Evolutionary conservation across 2,888 invertebrate species (phyloP).

Genomic region (Brenthis ino): DNA sequence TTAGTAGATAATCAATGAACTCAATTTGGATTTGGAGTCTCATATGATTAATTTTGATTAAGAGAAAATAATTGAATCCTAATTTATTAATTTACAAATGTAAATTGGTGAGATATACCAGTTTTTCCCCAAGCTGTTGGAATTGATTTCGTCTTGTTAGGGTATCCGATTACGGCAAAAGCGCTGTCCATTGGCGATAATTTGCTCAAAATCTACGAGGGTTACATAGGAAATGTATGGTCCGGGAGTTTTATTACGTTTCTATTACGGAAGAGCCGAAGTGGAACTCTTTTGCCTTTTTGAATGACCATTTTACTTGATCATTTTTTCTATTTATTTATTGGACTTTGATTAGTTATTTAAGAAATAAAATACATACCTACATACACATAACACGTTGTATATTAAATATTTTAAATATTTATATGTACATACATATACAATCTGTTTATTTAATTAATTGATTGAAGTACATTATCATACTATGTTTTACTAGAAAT

Average conservation of each 20-base stretch:
- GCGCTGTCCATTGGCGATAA: slow-evolving; percentile 10
- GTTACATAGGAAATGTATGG: slow-evolving; percentile 14
- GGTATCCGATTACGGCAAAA: slow-evolving; percentile 13
- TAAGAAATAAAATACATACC: too few species aligned
- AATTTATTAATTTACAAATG: slow-evolving; percentile 11
- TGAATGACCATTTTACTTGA: slow-evolving; percentile 15
- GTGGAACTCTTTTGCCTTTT: slow-evolving; percentile 13
- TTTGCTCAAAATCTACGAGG: slow-evolving; percentile 20
- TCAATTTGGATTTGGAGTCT: too few species aligned
- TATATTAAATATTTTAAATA: too few species aligned
- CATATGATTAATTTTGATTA: too few species aligned
- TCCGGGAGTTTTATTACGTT: slow-evolving; percentile 20
- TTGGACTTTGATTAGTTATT: neutral
- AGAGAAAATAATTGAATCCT: neutral
- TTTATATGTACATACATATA: too few species aligned
- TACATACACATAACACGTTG: too few species aligned
- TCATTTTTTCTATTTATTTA: neutral
- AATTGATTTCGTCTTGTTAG: slow-evolving; percentile 15
- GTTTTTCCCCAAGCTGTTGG: neutral
- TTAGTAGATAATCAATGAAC: too few species aligned
- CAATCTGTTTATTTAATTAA: too few species aligned
- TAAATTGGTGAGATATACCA: slow-evolving; percentile 6
- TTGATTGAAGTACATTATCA: too few species aligned
- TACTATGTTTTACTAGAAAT: too few species aligned
- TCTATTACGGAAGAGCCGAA: slow-evolving; percentile 1